A percentile compares a stretch with the other conserved stretches of the same genome.
phyloP scores from a whole-genome alignment of 2,888 invertebrate genomes.

The Bhutanitis thaidina region DNA sequence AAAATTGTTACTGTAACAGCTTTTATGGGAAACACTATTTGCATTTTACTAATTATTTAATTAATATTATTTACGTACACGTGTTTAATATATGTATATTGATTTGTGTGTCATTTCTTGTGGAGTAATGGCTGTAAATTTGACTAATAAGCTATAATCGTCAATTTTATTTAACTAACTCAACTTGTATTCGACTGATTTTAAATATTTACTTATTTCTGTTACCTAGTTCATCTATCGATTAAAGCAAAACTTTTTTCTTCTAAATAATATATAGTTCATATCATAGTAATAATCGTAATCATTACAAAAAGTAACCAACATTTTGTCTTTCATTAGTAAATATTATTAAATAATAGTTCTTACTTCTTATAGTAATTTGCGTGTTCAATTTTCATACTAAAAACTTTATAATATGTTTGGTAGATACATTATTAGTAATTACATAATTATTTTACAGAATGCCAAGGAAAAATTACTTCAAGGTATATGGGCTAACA shows the following conservation, averaged over 20 bases:
- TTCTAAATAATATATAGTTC: conserved; percentile 16
- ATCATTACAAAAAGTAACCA: conserved; percentile 15
- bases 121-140: conserved; percentile 69
- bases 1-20: not conserved
- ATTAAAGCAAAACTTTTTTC: conserved; percentile 4
- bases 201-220: not conserved
- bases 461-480: conserved; percentile 75
- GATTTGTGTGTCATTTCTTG: not conserved
- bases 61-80: conserved; percentile 7
- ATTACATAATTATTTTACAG: conserved; percentile 43
- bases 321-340: conserved; percentile 1
- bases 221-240: not conserved
- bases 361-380: not conserved
- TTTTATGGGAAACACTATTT: not conserved
- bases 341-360: conserved; percentile 3
- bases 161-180: conserved; percentile 7
- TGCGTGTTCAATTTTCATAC: not conserved
- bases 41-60: not conserved
- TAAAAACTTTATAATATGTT: too few species aligned
- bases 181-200: conserved; percentile 2
- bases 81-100: conserved; percentile 23
- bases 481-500: conserved; percentile 75
- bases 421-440: too few species aligned
- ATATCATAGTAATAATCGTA: conserved; percentile 15
- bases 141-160: conserved; percentile 46